Base-by-base conservation (phyloP, 2,888 invertebrate species). In the Panorpa germanica region DNA sequence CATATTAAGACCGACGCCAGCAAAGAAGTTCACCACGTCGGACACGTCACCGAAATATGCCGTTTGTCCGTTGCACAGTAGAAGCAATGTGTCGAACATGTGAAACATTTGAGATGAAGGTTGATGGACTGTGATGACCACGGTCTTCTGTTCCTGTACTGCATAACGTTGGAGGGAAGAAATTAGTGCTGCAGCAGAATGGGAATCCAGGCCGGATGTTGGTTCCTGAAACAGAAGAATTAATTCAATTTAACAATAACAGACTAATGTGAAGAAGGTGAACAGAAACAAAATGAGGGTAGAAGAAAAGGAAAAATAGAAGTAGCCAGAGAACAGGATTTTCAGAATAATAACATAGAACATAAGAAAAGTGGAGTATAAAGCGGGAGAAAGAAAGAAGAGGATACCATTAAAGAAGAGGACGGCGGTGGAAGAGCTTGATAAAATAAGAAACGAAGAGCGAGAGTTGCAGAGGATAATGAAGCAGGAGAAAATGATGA, bases 31-130 rank as follows among this genome's bases (percentile, higher is more conserved):
- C 23, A 77, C 67, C 32, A 80, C 73, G 47, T 68, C 67, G 38
- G 64, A 59, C 14, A 70, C 69, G 39, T 71, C 67, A 7, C 81
- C 81, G 48, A 72, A 78, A 48, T 78, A 81, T 3, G 77, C 78
- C 12, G 73, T 71, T 43, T 70, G 67, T 23, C 81, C 80, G 36
- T 70, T 65, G 43, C 71, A 71, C 26, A 76, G 53, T 35, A 70
- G 55, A 28, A 82, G 56, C 31, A 82, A 56, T 46, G 72, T 74
- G 53, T 76, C 75, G 51, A 82, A 80, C 61, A 76, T 69, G 52
- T 80, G 74, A 53, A 80, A 82, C 56, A 81, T 78, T 51, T 80
- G 75, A 38, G 78, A 78, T 31, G 78, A 80, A 3, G 81, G 81
- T 49, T 82, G 82, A 48, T 82, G 82, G 4, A 82, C 70, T 20